Evolutionary conservation across 2,113 vertebrate species (phyloP).

Genomic region (Haemorhous mexicanus): DNA sequence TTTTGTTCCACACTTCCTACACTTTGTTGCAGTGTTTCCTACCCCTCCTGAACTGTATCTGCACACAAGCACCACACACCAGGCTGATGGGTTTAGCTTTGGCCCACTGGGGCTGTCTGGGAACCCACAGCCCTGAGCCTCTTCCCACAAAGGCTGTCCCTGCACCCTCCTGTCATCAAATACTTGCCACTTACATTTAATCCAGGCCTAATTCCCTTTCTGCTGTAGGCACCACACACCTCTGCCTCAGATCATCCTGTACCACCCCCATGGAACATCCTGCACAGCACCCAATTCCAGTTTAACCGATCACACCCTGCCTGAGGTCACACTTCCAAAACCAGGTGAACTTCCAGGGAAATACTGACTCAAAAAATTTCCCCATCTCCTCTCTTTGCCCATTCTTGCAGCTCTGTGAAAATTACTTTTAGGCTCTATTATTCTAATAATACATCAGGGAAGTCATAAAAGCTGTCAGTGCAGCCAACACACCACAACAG

Average conservation of each 20-base stretch:
- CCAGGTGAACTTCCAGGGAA: background rate
- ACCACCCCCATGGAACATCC: fast-evolving
- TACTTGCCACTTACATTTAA: background rate
- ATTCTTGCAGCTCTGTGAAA: background rate
- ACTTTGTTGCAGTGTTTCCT: background rate
- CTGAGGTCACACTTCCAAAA: background rate
- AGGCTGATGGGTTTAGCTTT: background rate
- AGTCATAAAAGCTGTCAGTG: background rate
- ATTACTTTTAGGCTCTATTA: background rate
- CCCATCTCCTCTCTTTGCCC: background rate
- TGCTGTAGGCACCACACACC: background rate
- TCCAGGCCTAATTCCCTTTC: background rate
- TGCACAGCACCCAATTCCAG: background rate
- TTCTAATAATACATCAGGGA: background rate
- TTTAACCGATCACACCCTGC: background rate
- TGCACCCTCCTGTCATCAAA: background rate
- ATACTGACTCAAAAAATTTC: background rate
- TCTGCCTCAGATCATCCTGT: background rate
- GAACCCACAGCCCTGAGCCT: fast-evolving
- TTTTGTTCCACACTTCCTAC: background rate
- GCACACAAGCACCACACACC: background rate
- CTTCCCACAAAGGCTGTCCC: background rate
- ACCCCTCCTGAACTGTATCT: background rate
- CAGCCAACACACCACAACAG: background rate
- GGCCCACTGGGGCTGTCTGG: background rate